Evolutionary conservation across 2,888 invertebrate genomes (phyloP).

Genomic region (Hermaeophaga mercurialis): DNA sequence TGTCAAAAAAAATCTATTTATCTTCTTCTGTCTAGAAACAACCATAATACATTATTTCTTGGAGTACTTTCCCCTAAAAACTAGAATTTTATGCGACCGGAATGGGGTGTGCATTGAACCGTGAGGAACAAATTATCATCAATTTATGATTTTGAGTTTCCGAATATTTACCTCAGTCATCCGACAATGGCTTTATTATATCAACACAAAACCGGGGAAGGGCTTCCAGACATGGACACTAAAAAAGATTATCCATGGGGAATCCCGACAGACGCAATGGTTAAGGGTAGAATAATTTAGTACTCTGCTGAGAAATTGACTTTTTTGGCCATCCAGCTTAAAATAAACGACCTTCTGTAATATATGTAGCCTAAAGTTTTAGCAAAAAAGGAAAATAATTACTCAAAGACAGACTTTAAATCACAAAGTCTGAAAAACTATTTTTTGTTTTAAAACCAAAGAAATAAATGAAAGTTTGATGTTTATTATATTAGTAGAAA

Average conservation of each 20-base stretch:
- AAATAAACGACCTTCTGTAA: not conserved
- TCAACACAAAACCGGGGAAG: slow-evolving; percentile 20
- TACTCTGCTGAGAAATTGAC: not conserved
- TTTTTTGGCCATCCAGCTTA: slow-evolving; percentile 12
- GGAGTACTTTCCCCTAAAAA: slow-evolving; percentile 1
- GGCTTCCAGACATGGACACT: slow-evolving; percentile 24
- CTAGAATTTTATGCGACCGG: slow-evolving; percentile 11
- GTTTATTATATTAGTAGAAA: too few relatives aligned
- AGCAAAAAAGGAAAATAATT: too few relatives aligned
- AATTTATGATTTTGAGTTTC: slow-evolving; percentile 32
- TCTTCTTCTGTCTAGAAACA: too few relatives aligned
- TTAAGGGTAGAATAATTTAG: slow-evolving; percentile 21
- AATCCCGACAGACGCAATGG: slow-evolving; percentile 8
- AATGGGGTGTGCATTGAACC: slow-evolving; percentile 24
- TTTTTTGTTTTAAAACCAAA: too few relatives aligned
- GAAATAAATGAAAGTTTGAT: too few relatives aligned
- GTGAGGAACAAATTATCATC: slow-evolving; percentile 30
- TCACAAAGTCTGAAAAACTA: too few relatives aligned
- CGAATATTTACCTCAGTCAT: slow-evolving; percentile 27
- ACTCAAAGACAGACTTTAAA: too few relatives aligned
- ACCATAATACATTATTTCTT: too few relatives aligned
- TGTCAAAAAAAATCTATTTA: too few relatives aligned
- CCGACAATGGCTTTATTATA: slow-evolving; percentile 26
- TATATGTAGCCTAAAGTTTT: too few relatives aligned
- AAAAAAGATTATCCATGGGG: slow-evolving; percentile 24